Conservation (phyloP, 2,113 vertebrate genomes). For the Sphaerodactylus townsendi region DNA sequence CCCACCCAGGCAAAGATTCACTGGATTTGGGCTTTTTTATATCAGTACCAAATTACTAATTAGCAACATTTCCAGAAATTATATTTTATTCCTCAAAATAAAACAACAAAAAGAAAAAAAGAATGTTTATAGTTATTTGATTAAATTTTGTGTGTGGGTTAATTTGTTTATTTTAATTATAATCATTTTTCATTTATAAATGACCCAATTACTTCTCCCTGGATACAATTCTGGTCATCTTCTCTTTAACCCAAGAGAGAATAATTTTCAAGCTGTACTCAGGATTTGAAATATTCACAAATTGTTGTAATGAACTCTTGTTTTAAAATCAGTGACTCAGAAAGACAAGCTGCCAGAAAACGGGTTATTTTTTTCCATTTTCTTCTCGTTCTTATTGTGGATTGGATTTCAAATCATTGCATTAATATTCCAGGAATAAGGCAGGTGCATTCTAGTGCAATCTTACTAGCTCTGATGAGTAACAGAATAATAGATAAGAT, state of each 20-base stretch:
- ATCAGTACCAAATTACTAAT: constrained; percentile 45
- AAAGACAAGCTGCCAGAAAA: background rate
- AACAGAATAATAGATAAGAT: background rate
- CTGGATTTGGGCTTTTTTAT: constrained; percentile 62
- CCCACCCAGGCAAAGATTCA: constrained; percentile 48
- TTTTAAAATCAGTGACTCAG: background rate
- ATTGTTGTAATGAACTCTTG: background rate
- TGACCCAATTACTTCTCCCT: background rate
- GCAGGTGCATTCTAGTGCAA: constrained; percentile 36
- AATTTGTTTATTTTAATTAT: constrained; percentile 48
- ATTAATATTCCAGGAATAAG: background rate
- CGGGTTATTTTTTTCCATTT: constrained; percentile 48
- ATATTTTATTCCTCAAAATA: constrained; percentile 58
- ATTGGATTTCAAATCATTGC: background rate
- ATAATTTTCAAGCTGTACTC: constrained; percentile 31
- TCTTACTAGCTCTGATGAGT: constrained; percentile 22
- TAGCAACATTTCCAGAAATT: constrained; percentile 54
- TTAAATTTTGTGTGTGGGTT: constrained; percentile 34
- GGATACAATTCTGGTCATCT: constrained; percentile 18
- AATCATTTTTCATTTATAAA: constrained; percentile 39
- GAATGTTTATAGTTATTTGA: background rate
- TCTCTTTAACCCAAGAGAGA: constrained; percentile 34
- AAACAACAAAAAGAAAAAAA: background rate
- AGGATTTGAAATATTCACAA: background rate
- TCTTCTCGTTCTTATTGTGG: constrained; percentile 3